phyloP scores from a whole-genome alignment of 2,797 vertebrate genomes.

The Octomys mimax region DNA sequence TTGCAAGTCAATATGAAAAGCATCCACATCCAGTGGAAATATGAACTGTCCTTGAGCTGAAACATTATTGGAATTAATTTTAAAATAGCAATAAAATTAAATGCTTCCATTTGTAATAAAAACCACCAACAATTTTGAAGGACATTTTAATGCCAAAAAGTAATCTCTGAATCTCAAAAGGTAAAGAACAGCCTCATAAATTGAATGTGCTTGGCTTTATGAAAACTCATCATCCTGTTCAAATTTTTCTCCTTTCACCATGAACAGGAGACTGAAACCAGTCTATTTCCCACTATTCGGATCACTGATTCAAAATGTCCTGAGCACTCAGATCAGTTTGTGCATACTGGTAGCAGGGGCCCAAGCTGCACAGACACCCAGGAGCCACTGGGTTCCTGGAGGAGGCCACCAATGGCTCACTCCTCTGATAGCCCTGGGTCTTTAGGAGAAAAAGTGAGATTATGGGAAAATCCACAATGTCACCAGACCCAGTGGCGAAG shows the following conservation, averaged over 20 bases:
- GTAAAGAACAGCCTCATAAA: background rate
- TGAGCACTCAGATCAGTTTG: background rate
- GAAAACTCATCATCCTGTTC: background rate
- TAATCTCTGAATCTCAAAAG: background rate
- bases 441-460: background rate
- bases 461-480: background rate
- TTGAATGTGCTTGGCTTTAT: background rate
- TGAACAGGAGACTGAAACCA: background rate
- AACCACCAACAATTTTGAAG: constrained; percentile 17
- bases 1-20: constrained; percentile 54
- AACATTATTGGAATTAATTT: constrained; percentile 57
- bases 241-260: background rate
- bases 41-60: background rate
- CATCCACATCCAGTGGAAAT: background rate
- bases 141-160: background rate
- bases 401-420: background rate
- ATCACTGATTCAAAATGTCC: constrained; percentile 13
- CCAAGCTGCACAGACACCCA: background rate
- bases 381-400: background rate
- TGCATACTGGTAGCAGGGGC: background rate
- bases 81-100: constrained; percentile 51
- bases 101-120: constrained; percentile 51
- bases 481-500: background rate
- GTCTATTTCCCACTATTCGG: background rate
- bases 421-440: background rate